These are phyloP conservation scores for Drosophila tani DNA, from an alignment of 1,140 invertebrate genomes.

Conservation along the genomic window DNA sequence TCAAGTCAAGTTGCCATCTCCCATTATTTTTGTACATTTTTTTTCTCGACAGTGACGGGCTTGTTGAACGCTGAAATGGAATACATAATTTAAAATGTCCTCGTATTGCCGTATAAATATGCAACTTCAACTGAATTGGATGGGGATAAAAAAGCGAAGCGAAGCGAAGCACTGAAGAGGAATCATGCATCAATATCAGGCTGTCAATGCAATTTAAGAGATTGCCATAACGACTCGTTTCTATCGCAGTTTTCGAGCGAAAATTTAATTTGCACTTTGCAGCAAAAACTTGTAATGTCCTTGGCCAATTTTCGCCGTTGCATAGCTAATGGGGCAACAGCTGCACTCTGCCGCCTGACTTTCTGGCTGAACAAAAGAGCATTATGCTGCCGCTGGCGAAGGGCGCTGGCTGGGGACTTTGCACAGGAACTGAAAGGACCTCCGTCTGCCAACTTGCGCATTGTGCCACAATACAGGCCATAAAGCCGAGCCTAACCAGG, in stretches of 20 bases:
- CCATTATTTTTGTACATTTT: conserved; percentile 26
- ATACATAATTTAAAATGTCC: conserved; percentile 61
- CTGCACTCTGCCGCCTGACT: conserved; percentile 14
- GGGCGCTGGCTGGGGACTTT: conserved; percentile 13
- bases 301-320: conserved; percentile 49
- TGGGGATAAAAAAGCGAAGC: conserved; percentile 2
- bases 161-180: conserved; percentile 5
- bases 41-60: conserved; percentile 5
- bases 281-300: conserved; percentile 33
- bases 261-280: conserved; percentile 40
- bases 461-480: conserved; percentile 34
- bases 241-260: conserved; percentile 1
- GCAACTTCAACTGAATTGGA: conserved; percentile 29
- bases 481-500: conserved; percentile 33
- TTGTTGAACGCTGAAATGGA: conserved; percentile 52
- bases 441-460: conserved; percentile 24
- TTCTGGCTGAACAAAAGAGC: conserved; percentile 36
- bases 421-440: conserved; percentile 36
- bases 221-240: neutral
- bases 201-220: conserved; percentile 36
- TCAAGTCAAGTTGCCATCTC: conserved; percentile 28
- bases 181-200: conserved; percentile 10
- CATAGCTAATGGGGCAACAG: conserved; percentile 55
- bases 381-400: conserved; percentile 21
- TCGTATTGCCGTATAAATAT: conserved; percentile 40